These are phyloP conservation scores for Alligator sinensis DNA, from an alignment of 2,113 vertebrate genomes.

Conservation along the genomic window DNA sequence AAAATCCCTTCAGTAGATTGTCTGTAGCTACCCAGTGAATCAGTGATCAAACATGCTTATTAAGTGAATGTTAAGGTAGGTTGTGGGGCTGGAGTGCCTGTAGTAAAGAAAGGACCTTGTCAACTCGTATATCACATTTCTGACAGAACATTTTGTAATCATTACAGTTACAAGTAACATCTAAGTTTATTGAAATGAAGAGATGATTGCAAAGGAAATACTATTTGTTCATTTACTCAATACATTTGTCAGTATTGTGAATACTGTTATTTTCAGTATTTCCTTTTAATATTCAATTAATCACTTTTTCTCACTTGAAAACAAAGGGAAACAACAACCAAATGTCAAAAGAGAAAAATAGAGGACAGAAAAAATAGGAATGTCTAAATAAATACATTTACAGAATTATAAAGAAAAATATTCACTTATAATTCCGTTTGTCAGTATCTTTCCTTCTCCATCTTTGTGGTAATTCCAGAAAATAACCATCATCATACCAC, in stretches of 20 bases:
- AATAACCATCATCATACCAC: not conserved
- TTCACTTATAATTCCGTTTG: not conserved
- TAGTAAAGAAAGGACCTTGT: not conserved
- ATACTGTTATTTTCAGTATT: not conserved
- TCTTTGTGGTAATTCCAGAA: not conserved
- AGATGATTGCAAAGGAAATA: not conserved
- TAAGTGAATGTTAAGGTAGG: too few relatives aligned
- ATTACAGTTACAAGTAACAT: not conserved
- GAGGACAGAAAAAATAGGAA: too few relatives aligned
- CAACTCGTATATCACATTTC: not conserved
- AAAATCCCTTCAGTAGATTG: not conserved
- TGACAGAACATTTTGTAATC: not conserved
- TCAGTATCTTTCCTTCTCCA: not conserved
- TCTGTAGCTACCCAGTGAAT: not conserved
- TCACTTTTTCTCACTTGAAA: not conserved
- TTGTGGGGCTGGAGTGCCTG: not conserved
- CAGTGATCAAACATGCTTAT: not conserved
- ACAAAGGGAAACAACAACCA: not conserved
- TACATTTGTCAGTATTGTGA: not conserved
- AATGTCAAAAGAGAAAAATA: too few relatives aligned
- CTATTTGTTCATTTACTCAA: not conserved
- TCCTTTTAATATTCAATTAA: not conserved
- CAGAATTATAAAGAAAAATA: not conserved
- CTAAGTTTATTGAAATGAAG: not conserved
- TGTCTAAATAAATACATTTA: not conserved